These are phyloP conservation scores for Dendroctonus valens DNA, from an alignment of 1,140 invertebrate genomes.

Conservation along the genomic window DNA sequence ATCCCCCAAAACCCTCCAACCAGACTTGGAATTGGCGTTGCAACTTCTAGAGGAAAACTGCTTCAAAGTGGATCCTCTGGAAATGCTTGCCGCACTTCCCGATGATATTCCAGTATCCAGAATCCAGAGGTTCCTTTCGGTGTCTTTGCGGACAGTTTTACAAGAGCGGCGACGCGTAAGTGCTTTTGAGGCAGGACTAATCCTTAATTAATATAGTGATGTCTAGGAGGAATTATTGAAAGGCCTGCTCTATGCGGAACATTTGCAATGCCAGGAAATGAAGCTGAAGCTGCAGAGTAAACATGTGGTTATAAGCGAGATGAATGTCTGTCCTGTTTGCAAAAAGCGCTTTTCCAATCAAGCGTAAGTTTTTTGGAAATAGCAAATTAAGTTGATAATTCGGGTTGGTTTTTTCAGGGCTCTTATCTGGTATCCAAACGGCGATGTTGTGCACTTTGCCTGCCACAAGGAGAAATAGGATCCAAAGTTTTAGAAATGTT, in stretches of 20 bases:
- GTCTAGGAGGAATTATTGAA: constrained; percentile 71
- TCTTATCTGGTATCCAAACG: constrained; percentile 88
- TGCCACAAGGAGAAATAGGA: constrained; percentile 56
- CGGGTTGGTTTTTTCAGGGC: constrained; percentile 63
- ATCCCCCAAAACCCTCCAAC: constrained; percentile 59
- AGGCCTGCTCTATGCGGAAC: constrained; percentile 79
- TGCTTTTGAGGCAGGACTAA: not conserved
- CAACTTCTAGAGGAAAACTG: constrained; percentile 79
- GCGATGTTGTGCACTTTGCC: constrained; percentile 88
- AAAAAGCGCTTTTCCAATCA: constrained; percentile 89
- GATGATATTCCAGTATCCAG: constrained; percentile 70
- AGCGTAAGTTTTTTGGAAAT: constrained; percentile 58
- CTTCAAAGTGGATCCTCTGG: constrained; percentile 71
- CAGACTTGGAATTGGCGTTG: constrained; percentile 77
- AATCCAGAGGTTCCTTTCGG: constrained; percentile 75
- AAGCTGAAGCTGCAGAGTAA: constrained; percentile 78
- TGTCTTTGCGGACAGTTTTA: constrained; percentile 40
- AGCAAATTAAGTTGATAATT: not conserved
- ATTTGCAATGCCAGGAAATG: constrained; percentile 76
- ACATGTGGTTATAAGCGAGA: constrained; percentile 79
- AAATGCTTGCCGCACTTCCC: constrained; percentile 74
- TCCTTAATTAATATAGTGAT: not conserved
- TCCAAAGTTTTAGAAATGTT: too few relatives aligned
- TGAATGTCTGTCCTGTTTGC: constrained; percentile 86
- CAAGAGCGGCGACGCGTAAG: constrained; percentile 24